These are phyloP conservation scores for Tetheella fluctuosa DNA, from an alignment of 2,888 invertebrate species.

Conservation along the genomic window DNA sequence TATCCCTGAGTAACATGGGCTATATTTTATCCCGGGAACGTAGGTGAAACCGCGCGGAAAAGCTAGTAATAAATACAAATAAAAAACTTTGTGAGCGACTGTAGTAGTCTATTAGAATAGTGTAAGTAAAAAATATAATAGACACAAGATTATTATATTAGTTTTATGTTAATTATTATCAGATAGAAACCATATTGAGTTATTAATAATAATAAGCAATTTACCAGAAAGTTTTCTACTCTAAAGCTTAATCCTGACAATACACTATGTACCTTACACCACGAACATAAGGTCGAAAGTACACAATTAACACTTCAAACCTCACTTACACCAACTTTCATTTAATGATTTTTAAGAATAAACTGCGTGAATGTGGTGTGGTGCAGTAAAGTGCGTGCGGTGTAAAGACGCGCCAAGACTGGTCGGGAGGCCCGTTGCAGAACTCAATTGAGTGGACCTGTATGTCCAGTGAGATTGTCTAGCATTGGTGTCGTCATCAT, in stretches of 20 bases:
- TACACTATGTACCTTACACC: not conserved
- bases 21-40: too few relatives aligned
- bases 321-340: not conserved
- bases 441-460: not conserved
- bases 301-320: not conserved
- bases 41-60: too few relatives aligned
- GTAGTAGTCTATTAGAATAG: too few relatives aligned
- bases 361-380: not conserved
- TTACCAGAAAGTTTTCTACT: not conserved
- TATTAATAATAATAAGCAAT: too few relatives aligned
- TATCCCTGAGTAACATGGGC: too few relatives aligned
- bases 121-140: too few relatives aligned
- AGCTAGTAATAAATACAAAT: too few relatives aligned
- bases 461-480: not conserved
- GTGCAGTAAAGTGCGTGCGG: not conserved
- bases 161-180: too few relatives aligned
- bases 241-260: not conserved
- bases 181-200: too few relatives aligned
- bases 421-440: not conserved
- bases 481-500: not conserved
- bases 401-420: conserved; percentile 5
- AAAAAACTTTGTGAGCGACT: too few relatives aligned
- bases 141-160: too few relatives aligned
- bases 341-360: not conserved
- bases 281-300: not conserved